Percentiles rank a stretch among this genome's conserved stretches.
Evolutionary conservation across 2,113 vertebrate species (phyloP).

Genomic region (Xiphophorus hellerii): DNA sequence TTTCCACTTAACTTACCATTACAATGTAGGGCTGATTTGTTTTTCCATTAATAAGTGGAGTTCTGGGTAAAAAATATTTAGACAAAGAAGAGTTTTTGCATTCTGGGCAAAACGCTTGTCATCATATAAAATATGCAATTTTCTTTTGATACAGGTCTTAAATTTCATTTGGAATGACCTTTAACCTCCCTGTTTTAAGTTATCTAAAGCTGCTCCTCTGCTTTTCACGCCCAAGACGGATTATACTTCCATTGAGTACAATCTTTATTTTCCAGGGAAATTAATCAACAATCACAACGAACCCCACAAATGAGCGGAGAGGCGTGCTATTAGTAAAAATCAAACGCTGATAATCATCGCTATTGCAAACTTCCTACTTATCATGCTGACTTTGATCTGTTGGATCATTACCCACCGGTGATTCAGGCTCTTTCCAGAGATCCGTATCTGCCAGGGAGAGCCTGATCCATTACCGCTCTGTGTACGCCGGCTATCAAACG

Average conservation of each 20-base stretch:
- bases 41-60: too few relatives aligned
- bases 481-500: conserved; percentile 28
- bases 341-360: conserved; percentile 10
- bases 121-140: too few relatives aligned
- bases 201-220: background rate
- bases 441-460: conserved; percentile 3
- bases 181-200: background rate
- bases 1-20: too few relatives aligned
- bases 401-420: background rate
- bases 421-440: conserved; percentile 8
- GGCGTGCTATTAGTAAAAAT: conserved; percentile 7
- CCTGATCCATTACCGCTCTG: conserved; percentile 22
- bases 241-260: background rate
- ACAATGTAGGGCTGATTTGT: too few relatives aligned
- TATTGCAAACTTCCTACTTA: background rate
- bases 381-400: conserved; percentile 7
- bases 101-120: too few relatives aligned
- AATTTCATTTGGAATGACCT: background rate
- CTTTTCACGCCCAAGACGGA: background rate
- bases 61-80: too few relatives aligned
- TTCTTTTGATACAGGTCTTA: too few relatives aligned
- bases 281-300: conserved; percentile 4
- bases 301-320: conserved; percentile 1
- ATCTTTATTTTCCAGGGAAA: conserved; percentile 2
- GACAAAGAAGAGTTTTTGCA: too few relatives aligned